Evolutionary conservation across 2,113 vertebrate genomes (phyloP), one percentile per base, ranked within the genome.

Genomic region (Coptodon bakossiorum): DNA sequence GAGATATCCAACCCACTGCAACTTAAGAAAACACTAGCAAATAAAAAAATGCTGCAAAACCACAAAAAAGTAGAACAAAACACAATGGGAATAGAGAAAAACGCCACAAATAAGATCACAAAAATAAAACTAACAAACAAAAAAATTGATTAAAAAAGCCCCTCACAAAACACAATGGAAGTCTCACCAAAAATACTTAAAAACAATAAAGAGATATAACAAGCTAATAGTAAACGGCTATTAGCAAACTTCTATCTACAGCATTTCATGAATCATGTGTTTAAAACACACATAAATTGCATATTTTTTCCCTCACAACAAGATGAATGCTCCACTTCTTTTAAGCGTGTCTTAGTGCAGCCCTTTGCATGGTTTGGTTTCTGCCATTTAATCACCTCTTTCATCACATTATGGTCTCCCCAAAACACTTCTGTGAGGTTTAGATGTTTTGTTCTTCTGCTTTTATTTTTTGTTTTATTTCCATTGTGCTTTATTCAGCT

Each of bases 71-170:
- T 7, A 38, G 61, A 66, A 38, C 10, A 63, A 63, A 63, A 63
- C 31, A 63, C 31, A 63, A 36, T 29, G 13, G 16, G 29, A 34
- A 0, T 6, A 63, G 1, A 63, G 29, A 63, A 63, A 63, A 34
- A 63, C 0, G 3, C 29, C 59, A 63, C 59, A 19, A 54, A 54
- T 24, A 6, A n/a, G 3, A 22, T 54, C 53, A 54, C 53, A 24
- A 63, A n/a, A 66, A 38, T 38, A 66, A 66, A 38, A n/a, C 10
- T 12, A 38, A 66, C 19, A 2, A 66, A 36, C 4, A 36, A 63
- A 36, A 19, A n/a, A 34, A 61, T 0, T 9, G 0, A 61, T 59
- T 31, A 2, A 57, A 59, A 24, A 14, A 3, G 0, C 9, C 9
- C 59, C 16, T 2, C 59, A 11, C 6, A 36, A 63, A 12, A 63